Conservation (phyloP, 2,888 invertebrate species). For the Hirudinaria manillensis region DNA sequence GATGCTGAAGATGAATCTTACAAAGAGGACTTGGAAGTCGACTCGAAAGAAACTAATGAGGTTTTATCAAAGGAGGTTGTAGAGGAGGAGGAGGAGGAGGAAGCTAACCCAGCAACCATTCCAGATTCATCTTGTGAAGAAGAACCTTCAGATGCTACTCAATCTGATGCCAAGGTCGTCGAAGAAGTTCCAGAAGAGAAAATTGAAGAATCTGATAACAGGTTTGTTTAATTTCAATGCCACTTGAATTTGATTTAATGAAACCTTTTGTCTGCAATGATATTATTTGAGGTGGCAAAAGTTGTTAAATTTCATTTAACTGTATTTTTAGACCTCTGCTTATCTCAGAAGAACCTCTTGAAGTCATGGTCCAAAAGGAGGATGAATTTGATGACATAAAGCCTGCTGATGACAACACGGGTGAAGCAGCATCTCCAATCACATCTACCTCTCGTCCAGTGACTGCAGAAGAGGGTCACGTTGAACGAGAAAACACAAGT, state of each 20-base stretch:
- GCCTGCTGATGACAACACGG: neutral
- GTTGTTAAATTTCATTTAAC: neutral
- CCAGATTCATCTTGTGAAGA: neutral
- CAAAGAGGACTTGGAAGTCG: neutral
- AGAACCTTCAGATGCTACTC: neutral
- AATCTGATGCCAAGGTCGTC: neutral
- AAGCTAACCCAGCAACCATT: neutral
- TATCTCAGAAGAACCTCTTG: neutral
- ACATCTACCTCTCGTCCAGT: neutral
- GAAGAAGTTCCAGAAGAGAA: constrained; percentile 3
- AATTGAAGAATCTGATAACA: neutral
- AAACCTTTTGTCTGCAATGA: neutral
- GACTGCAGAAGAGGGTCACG: too few species aligned
- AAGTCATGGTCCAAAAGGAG: neutral
- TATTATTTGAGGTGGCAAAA: too few species aligned
- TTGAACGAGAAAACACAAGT: neutral
- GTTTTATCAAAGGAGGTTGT: neutral
- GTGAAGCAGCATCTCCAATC: neutral
- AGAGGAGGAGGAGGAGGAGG: neutral
- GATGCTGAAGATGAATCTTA: constrained; percentile 1
- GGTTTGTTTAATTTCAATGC: neutral
- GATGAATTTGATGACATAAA: constrained; percentile 10
- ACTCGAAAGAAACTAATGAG: neutral
- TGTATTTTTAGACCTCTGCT: neutral
- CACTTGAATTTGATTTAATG: neutral